Base-by-base conservation (phyloP, 2,113 vertebrate species). In the Pelecanoides urinatrix region DNA sequence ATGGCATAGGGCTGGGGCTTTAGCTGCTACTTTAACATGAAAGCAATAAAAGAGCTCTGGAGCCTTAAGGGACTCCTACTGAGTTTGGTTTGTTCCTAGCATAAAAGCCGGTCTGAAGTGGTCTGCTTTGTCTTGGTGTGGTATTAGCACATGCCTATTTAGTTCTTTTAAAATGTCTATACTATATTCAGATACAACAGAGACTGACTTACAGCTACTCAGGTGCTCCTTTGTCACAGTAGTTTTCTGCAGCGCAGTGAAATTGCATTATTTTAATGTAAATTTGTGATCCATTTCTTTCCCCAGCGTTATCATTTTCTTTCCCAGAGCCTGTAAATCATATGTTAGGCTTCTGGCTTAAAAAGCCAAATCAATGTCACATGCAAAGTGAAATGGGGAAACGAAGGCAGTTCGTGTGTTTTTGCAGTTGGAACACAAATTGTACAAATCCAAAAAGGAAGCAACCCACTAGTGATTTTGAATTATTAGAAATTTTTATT, bases 321-420 rank as follows among this genome's bases (percentile, higher is more conserved):
- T 97, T 96, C 38, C 49, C 67, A 2, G 79, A 93, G 70, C 92
- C 59, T 92, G 74, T 87, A 96, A 96, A 97, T 97, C 29, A 88
- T 68, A 86, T 1, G 7, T 86, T 87, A 40, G 61, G 86, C 75
- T 94, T 79, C 93, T 75, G 74, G 80, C 95, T 97, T 94, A 66
- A 74, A 96, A 96, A 95, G 80, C 92, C 74, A 61, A 89, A 21
- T 82, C 81, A 80, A 18, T 92, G 90, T 92, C 72, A 87, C 82
- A 19, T 30, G 81, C 75, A 47, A 95, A 96, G 88, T 76, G 32
- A 82, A 95, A 80, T 55, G 63, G 70, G 78, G 45, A 89, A 92
- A 83, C n/a, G 92, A 90, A 94, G 75, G 76, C 86, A 66, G 72
- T 7, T 58, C 0, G 50, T 92, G 79, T 84, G 42, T 15, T 58